Evolutionary conservation across 2,113 vertebrate genomes (phyloP).

Genomic region (Paramisgurnus dabryanus): DNA sequence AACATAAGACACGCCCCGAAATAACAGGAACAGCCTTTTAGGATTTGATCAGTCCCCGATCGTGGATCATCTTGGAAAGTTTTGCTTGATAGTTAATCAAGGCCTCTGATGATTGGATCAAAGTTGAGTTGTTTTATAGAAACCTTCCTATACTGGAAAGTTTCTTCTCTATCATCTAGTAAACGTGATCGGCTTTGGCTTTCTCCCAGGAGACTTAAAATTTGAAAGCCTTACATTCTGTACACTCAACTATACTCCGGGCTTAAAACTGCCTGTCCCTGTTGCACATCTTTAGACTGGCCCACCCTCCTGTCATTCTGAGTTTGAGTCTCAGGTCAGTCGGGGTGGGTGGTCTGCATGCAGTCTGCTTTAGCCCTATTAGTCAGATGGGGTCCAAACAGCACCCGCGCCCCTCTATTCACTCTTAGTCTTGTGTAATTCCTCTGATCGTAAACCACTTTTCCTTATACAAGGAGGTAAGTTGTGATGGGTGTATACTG

Average conservation of each 20-base stretch:
- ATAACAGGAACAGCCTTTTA: slow-evolving; percentile 6
- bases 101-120: slow-evolving; percentile 13
- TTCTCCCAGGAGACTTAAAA: too few relatives aligned
- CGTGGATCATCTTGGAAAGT: neutral
- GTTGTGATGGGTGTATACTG: slow-evolving; percentile 1
- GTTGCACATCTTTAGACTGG: neutral
- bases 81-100: slow-evolving; percentile 6
- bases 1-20: slow-evolving; percentile 44
- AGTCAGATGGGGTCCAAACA: slow-evolving; percentile 43
- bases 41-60: neutral
- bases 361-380: slow-evolving; percentile 52
- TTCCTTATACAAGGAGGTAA: neutral
- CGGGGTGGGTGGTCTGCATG: slow-evolving; percentile 70
- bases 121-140: neutral
- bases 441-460: neutral
- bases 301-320: slow-evolving; percentile 29
- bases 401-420: neutral
- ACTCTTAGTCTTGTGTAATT: neutral
- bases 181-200: too few relatives aligned
- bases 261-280: neutral
- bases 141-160: slow-evolving; percentile 5
- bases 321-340: slow-evolving; percentile 60
- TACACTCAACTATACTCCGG: too few relatives aligned
- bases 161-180: neutral
- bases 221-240: too few relatives aligned